A percentile compares a stretch with the other conserved stretches of the same genome.
These are phyloP conservation scores for Sinodicranocentrus sp. DNA, from an alignment of 2,888 invertebrate genomes.

Conservation along the genomic window DNA sequence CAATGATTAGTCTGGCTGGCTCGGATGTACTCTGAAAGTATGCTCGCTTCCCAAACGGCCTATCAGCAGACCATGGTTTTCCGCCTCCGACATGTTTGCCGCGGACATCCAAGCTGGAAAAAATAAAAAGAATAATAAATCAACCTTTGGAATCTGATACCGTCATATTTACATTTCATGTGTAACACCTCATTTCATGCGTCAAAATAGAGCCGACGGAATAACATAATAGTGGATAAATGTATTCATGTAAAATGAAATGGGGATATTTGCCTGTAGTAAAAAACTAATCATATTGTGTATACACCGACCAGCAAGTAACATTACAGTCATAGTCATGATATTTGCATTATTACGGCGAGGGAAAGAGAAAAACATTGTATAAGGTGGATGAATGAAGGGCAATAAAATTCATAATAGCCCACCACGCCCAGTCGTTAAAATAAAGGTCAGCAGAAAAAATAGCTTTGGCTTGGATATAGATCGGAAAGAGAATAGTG, in stretches of 20 bases:
- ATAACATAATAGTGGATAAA: background rate
- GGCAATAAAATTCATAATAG: conserved; percentile 68
- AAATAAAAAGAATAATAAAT: conserved; percentile 21
- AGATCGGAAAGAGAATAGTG: conserved; percentile 8
- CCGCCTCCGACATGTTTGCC: conserved; percentile 75
- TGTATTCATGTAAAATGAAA: background rate
- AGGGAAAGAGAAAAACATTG: background rate
- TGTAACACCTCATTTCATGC: too few relatives aligned
- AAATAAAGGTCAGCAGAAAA: conserved; percentile 59
- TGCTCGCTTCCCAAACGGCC: conserved; percentile 76
- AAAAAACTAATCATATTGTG: background rate
- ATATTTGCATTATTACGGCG: background rate
- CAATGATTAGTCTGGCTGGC: conserved; percentile 76
- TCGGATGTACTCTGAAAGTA: conserved; percentile 73
- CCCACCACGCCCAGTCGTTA: conserved; percentile 63
- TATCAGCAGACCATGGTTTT: conserved; percentile 75
- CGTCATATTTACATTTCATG: background rate
- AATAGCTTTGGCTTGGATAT: conserved; percentile 35
- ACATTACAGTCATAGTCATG: background rate
- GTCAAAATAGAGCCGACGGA: too few relatives aligned
- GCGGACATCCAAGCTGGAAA: conserved; percentile 75
- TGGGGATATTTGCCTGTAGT: background rate
- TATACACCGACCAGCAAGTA: background rate
- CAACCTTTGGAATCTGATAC: conserved; percentile 5
- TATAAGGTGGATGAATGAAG: conserved; percentile 35